phyloP scores from a whole-genome alignment of 2,113 vertebrate genomes.

The Antennarius striatus region DNA sequence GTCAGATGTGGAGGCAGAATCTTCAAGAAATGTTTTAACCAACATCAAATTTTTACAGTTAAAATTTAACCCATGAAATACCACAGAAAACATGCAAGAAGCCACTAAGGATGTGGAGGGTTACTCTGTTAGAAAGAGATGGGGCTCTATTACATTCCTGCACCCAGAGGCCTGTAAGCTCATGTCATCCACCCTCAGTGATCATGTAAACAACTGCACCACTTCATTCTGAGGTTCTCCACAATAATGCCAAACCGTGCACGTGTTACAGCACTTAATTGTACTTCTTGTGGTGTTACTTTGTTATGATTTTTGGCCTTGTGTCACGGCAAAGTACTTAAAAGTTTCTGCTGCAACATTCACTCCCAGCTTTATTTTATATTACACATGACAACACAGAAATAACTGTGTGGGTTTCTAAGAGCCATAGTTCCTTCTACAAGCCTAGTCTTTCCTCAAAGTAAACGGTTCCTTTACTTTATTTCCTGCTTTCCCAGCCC shows the following conservation, averaged over 20 bases:
- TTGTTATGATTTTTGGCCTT: background rate
- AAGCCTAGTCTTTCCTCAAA: slow-evolving; percentile 40
- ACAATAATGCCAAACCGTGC: background rate
- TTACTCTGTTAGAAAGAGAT: background rate
- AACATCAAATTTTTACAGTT: too few relatives aligned
- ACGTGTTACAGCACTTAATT: slow-evolving; percentile 1
- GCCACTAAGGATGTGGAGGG: background rate
- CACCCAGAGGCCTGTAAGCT: background rate
- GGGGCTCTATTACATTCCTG: background rate
- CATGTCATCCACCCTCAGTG: background rate
- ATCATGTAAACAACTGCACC: background rate
- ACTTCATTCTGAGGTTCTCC: background rate
- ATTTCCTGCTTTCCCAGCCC: slow-evolving; percentile 64
- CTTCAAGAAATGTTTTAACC: too few relatives aligned
- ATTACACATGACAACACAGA: background rate
- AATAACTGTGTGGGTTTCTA: slow-evolving; percentile 23
- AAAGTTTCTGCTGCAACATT: slow-evolving; percentile 3
- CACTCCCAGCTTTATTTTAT: background rate
- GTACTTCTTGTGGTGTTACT: background rate
- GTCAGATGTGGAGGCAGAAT: too few relatives aligned
- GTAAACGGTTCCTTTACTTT: slow-evolving; percentile 76
- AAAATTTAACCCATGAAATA: background rate
- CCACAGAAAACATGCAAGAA: background rate
- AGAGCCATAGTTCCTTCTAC: slow-evolving; percentile 53
- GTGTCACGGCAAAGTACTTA: background rate